A percentile compares a stretch with the other conserved stretches of the same genome.
phyloP scores from a whole-genome alignment of 2,113 vertebrate species.

The Castor canadensis region DNA sequence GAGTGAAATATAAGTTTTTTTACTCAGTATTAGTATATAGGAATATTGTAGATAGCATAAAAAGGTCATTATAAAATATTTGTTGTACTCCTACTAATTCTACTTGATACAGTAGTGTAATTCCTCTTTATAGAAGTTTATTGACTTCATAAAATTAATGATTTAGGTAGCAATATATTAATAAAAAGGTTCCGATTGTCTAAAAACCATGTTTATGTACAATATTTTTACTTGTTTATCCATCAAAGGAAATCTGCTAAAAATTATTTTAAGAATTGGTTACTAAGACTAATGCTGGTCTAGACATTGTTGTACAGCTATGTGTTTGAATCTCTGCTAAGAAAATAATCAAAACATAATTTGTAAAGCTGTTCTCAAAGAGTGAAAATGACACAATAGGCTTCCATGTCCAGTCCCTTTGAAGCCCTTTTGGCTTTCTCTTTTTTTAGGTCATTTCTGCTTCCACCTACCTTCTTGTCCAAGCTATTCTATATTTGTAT shows the following conservation, averaged over 20 bases:
- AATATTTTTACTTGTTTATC: background rate
- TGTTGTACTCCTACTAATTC: background rate
- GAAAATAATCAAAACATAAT: background rate
- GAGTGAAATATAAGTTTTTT: no score
- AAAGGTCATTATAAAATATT: background rate
- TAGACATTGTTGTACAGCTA: no score
- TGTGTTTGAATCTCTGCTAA: background rate
- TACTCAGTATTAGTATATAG: background rate
- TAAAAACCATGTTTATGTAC: background rate
- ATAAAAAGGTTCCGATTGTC: background rate
- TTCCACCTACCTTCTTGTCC: no score
- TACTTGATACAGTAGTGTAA: background rate
- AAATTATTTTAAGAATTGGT: background rate
- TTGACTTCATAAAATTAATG: background rate
- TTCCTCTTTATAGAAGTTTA: background rate
- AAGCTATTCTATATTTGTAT: no score
- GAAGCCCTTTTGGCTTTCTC: no score
- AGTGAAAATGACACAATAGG: background rate
- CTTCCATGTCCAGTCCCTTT: no score
- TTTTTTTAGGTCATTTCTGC: no score
- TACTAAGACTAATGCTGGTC: background rate
- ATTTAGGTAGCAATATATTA: no score
- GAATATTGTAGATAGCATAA: background rate
- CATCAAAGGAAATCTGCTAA: background rate
- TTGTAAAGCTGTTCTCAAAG: background rate